Conservation (phyloP, 2,888 invertebrate species). For the Aricia artaxerxes region DNA sequence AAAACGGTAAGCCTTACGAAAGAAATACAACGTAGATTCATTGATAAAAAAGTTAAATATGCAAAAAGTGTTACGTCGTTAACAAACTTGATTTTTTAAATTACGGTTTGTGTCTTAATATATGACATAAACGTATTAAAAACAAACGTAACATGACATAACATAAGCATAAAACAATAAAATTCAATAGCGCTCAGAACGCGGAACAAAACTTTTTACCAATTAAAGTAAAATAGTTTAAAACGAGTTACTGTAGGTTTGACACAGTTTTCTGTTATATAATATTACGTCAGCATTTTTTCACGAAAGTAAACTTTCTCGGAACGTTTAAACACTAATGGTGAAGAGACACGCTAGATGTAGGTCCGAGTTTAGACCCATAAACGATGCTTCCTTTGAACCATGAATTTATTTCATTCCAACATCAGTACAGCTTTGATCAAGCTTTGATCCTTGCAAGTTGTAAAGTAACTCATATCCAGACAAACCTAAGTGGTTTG, state of each 20-base stretch:
- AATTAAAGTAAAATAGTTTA: conserved; percentile 8
- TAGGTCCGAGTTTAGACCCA: background rate
- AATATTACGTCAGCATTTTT: conserved; percentile 27
- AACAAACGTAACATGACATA: background rate
- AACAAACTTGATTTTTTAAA: background rate
- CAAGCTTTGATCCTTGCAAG: no score
- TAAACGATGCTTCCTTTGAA: no score
- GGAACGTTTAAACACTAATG: background rate
- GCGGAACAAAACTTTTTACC: conserved; percentile 20
- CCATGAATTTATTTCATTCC: no score
- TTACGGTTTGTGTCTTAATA: background rate
- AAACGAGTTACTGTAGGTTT: background rate
- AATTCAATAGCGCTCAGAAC: background rate
- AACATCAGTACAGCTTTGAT: no score
- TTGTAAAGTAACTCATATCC: no score
- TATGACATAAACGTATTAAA: background rate
- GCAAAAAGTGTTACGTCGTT: background rate
- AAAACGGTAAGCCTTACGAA: no score
- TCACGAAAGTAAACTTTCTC: conserved; percentile 27
- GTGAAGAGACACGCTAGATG: background rate
- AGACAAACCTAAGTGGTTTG: no score
- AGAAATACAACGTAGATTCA: no score
- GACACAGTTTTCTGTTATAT: conserved; percentile 25
- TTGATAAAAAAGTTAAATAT: background rate
- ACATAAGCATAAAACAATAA: background rate